These are phyloP conservation scores for Phainopepla nitens DNA, from an alignment of 2,113 vertebrate species.

Conservation along the genomic window DNA sequence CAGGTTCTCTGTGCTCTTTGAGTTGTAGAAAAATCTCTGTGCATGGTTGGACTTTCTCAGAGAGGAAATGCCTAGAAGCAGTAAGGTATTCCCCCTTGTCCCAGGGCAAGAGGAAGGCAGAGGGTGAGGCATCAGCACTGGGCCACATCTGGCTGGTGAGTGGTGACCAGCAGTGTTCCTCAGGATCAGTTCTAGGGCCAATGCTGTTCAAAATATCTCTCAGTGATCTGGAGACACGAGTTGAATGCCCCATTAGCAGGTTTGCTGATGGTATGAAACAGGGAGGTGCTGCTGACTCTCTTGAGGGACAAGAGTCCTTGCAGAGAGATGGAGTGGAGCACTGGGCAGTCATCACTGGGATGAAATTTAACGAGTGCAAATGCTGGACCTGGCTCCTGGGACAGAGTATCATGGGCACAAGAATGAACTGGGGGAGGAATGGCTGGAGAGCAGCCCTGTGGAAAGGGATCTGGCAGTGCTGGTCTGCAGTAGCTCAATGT, in stretches of 20 bases:
- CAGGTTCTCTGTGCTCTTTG: neutral
- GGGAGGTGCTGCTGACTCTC: neutral
- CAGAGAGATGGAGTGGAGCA: neutral
- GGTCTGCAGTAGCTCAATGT: neutral
- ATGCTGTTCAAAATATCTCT: neutral
- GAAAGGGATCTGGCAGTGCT: neutral
- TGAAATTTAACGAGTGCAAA: neutral
- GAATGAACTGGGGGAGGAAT: neutral
- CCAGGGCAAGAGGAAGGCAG: neutral
- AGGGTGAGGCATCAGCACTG: neutral
- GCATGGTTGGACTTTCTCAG: neutral
- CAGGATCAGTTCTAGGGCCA: neutral
- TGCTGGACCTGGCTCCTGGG: neutral
- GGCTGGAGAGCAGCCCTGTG: neutral
- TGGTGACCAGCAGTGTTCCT: fast-evolving
- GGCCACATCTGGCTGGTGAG: neutral
- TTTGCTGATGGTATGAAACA: neutral
- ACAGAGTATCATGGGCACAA: neutral
- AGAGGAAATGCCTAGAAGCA: neutral
- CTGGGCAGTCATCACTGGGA: neutral
- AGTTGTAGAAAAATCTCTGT: neutral
- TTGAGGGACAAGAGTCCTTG: neutral
- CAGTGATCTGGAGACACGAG: neutral
- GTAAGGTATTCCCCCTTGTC: neutral
- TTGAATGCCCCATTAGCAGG: neutral